phyloP scores from a whole-genome alignment of 2,888 invertebrate genomes.

The Eucera pruinosa region DNA sequence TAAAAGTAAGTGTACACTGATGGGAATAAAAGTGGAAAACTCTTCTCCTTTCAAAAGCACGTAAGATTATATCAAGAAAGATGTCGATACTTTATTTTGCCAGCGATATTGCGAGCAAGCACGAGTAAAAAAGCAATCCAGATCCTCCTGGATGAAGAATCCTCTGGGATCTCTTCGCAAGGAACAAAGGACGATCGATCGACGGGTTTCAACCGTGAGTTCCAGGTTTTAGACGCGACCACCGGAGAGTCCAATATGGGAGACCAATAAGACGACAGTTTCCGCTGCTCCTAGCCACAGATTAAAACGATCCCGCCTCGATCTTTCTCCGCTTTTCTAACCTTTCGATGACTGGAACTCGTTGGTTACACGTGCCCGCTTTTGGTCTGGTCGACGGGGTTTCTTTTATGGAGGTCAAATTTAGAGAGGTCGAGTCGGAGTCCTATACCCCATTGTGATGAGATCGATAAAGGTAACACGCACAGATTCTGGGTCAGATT shows the following conservation, averaged over 20 bases:
- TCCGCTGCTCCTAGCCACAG: slow-evolving; percentile 57
- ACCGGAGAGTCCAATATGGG: slow-evolving; percentile 59
- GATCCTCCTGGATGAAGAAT: slow-evolving; percentile 44
- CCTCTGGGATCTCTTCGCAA: slow-evolving; percentile 39
- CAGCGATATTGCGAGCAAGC: slow-evolving; percentile 63
- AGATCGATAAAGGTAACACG: neutral
- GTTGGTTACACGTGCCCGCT: slow-evolving; percentile 41
- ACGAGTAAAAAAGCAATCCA: slow-evolving; percentile 56
- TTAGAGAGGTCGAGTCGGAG: neutral
- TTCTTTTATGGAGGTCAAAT: slow-evolving; percentile 13
- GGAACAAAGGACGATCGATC: slow-evolving; percentile 68
- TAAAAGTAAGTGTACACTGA: slow-evolving; percentile 60
- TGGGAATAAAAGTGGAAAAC: slow-evolving; percentile 65
- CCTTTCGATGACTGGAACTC: neutral
- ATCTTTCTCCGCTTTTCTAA: slow-evolving; percentile 19
- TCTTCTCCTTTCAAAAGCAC: slow-evolving; percentile 51
- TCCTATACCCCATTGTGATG: neutral
- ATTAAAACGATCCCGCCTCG: slow-evolving; percentile 66
- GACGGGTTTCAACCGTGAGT: slow-evolving; percentile 28
- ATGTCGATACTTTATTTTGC: slow-evolving; percentile 71
- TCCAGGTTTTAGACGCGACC: slow-evolving; percentile 43
- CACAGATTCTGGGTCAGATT: neutral
- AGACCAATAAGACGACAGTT: slow-evolving; percentile 69
- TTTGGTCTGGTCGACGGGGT: neutral
- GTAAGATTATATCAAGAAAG: slow-evolving; percentile 63